Base-by-base conservation (phyloP, 2,797 vertebrate genomes). In the Remorina albescens region DNA sequence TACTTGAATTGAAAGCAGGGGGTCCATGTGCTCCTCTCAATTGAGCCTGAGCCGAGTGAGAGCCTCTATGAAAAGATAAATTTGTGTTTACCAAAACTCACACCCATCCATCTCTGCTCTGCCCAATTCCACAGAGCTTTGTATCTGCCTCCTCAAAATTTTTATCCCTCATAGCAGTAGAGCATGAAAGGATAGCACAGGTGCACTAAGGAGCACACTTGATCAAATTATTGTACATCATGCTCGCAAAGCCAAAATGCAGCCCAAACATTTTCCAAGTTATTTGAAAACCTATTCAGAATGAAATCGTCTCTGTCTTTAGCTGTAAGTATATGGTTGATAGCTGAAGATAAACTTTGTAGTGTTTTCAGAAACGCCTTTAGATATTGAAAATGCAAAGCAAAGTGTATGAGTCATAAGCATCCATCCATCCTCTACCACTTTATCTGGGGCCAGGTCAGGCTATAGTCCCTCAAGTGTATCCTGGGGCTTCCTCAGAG, bases 51-150 rank as follows among this genome's bases (percentile, higher is more conserved):
- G n/a, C n/a, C n/a, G n/a, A n/a, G n/a, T n/a, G n/a, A n/a, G n/a
- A 51, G 76, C 76, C 39, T 53, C 67, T 73, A 67, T 49, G 85
- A 90, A 89, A 82, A 81, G 57, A 87, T 85, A 83, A 85, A 73
- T 76, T 71, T 60, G 66, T 86, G 82, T 91, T 89, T 82, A 85
- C 82, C 67, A 37, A 54, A 74, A 72, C 64, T 88, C 71, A 34
- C 55, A 18, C 54, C 34, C 72, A 77, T 73, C 55, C 6, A 5
- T 53, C 41, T 68, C 66, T 16, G 26, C 68, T 37, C 65, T 41
- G 30, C 46, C 21, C 2, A 0, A 68, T 53, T 73, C 16, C 51
- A 32, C 37, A 42, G 59, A 39, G 65, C 19, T 47, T 19, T 3
- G 0, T 50, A 36, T 13, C 1, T 19, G 34, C 39, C 8, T 39